Base-by-base conservation (phyloP, 1,140 invertebrate genomes). In the Mizuhopecten yessoensis region DNA sequence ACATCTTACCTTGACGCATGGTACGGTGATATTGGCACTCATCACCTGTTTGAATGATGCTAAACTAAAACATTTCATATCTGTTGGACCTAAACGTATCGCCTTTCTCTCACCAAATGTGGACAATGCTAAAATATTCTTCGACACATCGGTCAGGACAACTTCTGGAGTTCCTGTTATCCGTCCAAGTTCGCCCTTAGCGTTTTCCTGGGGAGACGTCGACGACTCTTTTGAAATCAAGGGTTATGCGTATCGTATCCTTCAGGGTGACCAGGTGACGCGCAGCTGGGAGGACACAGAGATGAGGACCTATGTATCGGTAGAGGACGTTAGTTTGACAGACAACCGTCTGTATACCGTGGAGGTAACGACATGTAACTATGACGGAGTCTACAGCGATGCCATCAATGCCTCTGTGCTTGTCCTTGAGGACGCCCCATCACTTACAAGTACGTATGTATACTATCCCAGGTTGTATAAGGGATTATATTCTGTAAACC, bases 211-310 rank as follows among this genome's bases (percentile, higher is more conserved):
- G 89, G 57, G 17, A 42, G 75, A 20, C 0, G 33, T 90, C 34
- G n/a, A 87, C 34, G 89, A 90, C 86, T 39, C 39, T 17, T 90
- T 39, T 10, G 89, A 86, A 90, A 90, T 90, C n/a, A 5, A 33
- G 36, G 33, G 33, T 11, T 90, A 90, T 42, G 33, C 34, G 0
- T 75, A 45, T 15, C 42, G 89, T 39, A 87, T 90, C 23, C 86
- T 45, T 15, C 86, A 86, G 0, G 89, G 86, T 42, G 33, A 87
- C 13, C 33, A 34, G 15, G 39, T 90, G 9, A 33, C 86, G 17
- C 33, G 33, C 15, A 33, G 87, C 17, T 90, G 89, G 89, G 17
- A 34, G 33, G 42, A 87, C 86, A 45, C 86, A 13, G 89, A 86
- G 34, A 87, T 34, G 86, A 86, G 86, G 75, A 87, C n/a, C 39